These are phyloP conservation scores for Serilophus lunatus DNA, from an alignment of 2,113 vertebrate genomes.

Conservation along the genomic window DNA sequence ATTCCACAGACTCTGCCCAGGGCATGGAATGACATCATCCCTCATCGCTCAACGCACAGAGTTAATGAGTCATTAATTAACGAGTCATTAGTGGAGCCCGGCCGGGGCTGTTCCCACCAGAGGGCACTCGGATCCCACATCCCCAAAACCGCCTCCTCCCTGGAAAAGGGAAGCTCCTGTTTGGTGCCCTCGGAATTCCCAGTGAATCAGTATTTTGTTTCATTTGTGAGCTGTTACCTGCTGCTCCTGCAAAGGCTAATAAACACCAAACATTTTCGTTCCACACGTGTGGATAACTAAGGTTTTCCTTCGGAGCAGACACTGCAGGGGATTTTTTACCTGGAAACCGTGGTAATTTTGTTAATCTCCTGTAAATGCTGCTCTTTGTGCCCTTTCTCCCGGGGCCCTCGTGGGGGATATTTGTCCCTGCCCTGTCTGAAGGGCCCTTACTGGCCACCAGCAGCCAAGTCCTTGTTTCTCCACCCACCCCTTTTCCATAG, in stretches of 20 bases:
- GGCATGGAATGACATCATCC: accelerated
- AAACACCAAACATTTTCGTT: background rate
- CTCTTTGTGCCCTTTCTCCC: accelerated
- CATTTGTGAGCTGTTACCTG: background rate
- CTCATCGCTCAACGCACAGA: background rate
- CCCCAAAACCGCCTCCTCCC: background rate
- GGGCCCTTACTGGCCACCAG: background rate
- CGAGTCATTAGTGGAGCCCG: background rate
- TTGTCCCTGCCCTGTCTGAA: background rate
- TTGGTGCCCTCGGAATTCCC: background rate
- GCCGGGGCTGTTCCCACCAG: background rate
- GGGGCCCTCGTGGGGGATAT: background rate
- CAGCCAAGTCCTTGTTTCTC: background rate
- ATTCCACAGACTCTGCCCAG: background rate
- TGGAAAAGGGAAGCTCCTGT: accelerated
- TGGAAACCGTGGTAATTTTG: background rate
- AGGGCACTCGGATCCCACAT: conserved; percentile 3
- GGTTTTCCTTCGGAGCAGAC: background rate
- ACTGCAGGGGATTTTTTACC: background rate
- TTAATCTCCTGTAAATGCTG: background rate
- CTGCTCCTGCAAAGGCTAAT: background rate
- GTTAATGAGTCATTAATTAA: background rate
- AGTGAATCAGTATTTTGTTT: background rate
- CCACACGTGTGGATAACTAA: accelerated
- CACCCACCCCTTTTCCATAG: background rate